Evolutionary conservation across 2,888 invertebrate genomes (phyloP), one percentile per base, ranked within the genome.

Genomic region (Dasypogon diadema): DNA sequence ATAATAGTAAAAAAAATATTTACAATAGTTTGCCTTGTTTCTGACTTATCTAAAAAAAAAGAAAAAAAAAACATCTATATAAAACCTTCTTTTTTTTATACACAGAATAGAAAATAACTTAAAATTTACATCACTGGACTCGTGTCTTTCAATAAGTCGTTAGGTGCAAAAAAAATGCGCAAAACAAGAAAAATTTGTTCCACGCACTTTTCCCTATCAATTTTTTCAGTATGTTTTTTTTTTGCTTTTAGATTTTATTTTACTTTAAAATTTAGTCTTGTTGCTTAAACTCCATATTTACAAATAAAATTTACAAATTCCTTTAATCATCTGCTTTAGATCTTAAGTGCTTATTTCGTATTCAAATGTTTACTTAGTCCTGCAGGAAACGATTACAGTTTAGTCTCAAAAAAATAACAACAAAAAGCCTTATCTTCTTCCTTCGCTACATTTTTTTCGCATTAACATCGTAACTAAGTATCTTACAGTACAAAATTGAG

Each of bases 81-180:
- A 30, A 30, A 48, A 76, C 76, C n/a, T 76, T 58, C 24, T 10
- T 10, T 56, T 58, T 58, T 34, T 37, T 72, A 48, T 48, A 60
- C 37, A 60, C 48, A 68, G 22, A 68, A 74, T 58, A 51, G 34
- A 18, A n/a, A 37, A 30, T 46, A 79, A 78, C 79, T 79, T 79
- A 79, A 78, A 79, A 78, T 79, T 79, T 78, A 77, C 79, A 79
- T 79, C 79, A 79, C 79, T 79, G 79, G 79, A 79, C 78, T 79
- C 75, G 77, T 77, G 75, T 76, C 79, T 79, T 79, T 78, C 79
- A 78, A 70, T 54, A 70, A 70, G 54, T 70, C 70, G 37, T 54
- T 54, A 30, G 18, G 21, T 30, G 51, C 16, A 48, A 54, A 55
- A 18, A n/a, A 55, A 12, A 56, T 24, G 26, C 14, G n/a, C 14